Conservation (phyloP, 1,140 invertebrate species). For the Ooceraea biroi region DNA sequence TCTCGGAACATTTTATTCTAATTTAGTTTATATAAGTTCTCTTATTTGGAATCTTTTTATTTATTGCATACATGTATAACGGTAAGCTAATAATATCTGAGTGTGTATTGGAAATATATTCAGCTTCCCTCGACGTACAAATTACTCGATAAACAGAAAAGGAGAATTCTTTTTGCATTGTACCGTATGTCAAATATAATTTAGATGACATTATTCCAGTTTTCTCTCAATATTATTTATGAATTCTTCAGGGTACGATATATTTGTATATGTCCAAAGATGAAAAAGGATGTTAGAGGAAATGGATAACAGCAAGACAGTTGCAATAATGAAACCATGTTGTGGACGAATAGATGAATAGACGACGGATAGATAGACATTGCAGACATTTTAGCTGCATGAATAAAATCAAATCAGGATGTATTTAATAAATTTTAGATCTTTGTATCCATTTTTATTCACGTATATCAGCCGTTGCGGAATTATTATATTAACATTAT, state of each 20-base stretch:
- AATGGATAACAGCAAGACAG: conserved; percentile 35
- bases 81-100: conserved; percentile 4
- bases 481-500: no score
- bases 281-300: conserved; percentile 26
- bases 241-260: conserved; percentile 7
- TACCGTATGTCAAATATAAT: neutral
- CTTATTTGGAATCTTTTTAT: neutral
- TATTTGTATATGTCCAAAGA: conserved; percentile 13
- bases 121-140: neutral
- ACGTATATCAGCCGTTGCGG: no score
- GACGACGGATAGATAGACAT: neutral
- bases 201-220: conserved; percentile 21
- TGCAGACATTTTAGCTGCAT: conserved; percentile 26
- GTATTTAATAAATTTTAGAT: conserved; percentile 21
- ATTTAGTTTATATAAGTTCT: no score
- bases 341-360: conserved; percentile 24
- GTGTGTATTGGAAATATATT: neutral
- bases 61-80: neutral
- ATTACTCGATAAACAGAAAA: neutral
- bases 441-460: no score
- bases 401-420: conserved; percentile 1
- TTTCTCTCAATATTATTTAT: conserved; percentile 46
- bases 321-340: conserved; percentile 37
- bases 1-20: no score
- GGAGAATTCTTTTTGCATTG: conserved; percentile 6